Evolutionary conservation across 2,888 invertebrate species (phyloP).

Genomic region (Andrena minutula): DNA sequence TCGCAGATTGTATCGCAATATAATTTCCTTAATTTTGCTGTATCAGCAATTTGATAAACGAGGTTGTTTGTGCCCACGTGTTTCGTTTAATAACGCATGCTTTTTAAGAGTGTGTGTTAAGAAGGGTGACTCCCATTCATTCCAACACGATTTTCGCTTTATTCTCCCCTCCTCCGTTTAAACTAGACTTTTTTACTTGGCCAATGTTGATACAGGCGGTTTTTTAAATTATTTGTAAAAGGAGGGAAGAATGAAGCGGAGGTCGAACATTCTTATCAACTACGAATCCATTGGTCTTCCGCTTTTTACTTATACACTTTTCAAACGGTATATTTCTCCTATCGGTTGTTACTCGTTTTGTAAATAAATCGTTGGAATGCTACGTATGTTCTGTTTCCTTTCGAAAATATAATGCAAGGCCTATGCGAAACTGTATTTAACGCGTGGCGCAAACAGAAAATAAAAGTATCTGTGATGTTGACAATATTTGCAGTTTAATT

Average conservation of each 20-base stretch:
- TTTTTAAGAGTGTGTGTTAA: background rate
- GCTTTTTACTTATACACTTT: conserved; percentile 18
- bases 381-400: background rate
- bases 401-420: background rate
- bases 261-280: conserved; percentile 5
- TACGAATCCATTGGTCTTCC: conserved; percentile 23
- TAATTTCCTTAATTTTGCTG: conserved; percentile 46
- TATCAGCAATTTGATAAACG: conserved; percentile 41
- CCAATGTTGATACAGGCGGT: background rate
- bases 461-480: conserved; percentile 52
- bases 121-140: background rate
- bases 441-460: conserved; percentile 1
- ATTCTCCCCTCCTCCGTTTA: conserved; percentile 2
- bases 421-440: background rate
- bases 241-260: background rate
- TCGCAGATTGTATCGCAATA: conserved; percentile 25
- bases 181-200: background rate
- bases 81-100: background rate
- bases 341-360: background rate
- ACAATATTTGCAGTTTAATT: conserved; percentile 45
- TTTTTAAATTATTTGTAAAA: background rate
- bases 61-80: background rate
- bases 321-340: background rate
- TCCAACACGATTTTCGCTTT: background rate
- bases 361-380: conserved; percentile 23